A percentile compares a stretch with the other conserved stretches of the same genome.
phyloP scores from a whole-genome alignment of 1,140 invertebrate species.

The Hormaphis cornu region DNA sequence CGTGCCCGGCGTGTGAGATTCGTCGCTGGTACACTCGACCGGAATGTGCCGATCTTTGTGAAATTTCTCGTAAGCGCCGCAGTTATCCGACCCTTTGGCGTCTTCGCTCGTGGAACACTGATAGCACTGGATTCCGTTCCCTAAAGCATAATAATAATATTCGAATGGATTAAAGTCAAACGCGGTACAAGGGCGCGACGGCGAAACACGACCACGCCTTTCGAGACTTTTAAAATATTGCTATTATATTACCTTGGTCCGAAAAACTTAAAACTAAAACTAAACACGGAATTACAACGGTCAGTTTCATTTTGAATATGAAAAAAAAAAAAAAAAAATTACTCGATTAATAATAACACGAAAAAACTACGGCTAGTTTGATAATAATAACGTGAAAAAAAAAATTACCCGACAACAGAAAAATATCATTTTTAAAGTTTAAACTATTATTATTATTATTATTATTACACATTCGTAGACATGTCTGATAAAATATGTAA shows the following conservation, averaged over 20 bases:
- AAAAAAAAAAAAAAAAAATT: neutral
- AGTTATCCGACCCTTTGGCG: slow-evolving; percentile 63
- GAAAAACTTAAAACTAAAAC: slow-evolving; percentile 9
- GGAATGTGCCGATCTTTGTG: slow-evolving; percentile 68
- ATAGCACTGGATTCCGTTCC: slow-evolving; percentile 65
- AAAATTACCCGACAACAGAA: too few species aligned
- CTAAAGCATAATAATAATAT: slow-evolving; percentile 43
- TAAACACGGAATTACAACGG: neutral
- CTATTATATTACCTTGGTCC: slow-evolving; percentile 9
- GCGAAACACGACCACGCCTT: slow-evolving; percentile 16
- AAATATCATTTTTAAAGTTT: too few species aligned
- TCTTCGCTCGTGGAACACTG: slow-evolving; percentile 77
- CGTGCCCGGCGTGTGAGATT: slow-evolving; percentile 80
- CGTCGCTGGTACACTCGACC: slow-evolving; percentile 80
- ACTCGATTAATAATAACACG: neutral
- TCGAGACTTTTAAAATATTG: neutral
- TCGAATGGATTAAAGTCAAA: neutral
- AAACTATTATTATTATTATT: too few species aligned
- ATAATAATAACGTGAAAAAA: neutral
- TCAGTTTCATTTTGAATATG: neutral
- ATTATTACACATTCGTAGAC: neutral
- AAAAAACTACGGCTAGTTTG: neutral
- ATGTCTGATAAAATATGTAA: neutral
- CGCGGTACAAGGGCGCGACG: neutral
- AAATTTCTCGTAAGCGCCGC: slow-evolving; percentile 77